Base-by-base conservation (phyloP, 2,797 vertebrate species). In the Scarus forsteni region DNA sequence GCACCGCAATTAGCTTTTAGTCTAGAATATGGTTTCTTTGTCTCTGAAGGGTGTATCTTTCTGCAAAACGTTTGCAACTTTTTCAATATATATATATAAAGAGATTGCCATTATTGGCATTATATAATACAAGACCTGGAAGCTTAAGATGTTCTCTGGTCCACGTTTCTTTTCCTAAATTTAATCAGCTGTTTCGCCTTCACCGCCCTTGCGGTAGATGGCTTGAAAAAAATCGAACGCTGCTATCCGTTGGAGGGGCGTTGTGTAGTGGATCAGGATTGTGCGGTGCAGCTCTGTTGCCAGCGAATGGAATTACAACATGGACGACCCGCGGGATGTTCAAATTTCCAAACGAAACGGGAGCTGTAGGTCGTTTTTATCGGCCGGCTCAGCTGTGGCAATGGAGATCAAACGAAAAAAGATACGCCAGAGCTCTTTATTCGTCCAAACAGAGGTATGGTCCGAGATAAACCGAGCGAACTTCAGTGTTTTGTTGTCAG, bases 341-440 rank as follows among this genome's bases (percentile, higher is more conserved):
- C 95, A 92, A 95, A 94, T 68, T 54, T 88, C 89, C 27, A 86
- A 66, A 10, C 81, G 88, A 57, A 91, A 82, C 51, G 82, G 81
- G 0, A 70, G 77, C 68, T 64, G 14, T 13, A 66, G 80, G 27
- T 75, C 89, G 12, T 40, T 87, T 0, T 61, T 92, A 6, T 91
- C 92, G 12, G 80, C 89, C 3, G 85, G 91, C 19, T 95, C 95
- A 2, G 90, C 94, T 0, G 82, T 94, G 60, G 92, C 89, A 0
- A 95, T 95, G 94, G 95, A 95, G 80, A 90, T 94, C 9, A 95
- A 95, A 72, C 85, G 94, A 53, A 93, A 94, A 86, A 95, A 94
- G 81, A 94, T 94, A 70, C 83, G 87, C 56, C 81, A 95, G 73
- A 94, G 92, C 53, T 19, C 69, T 0, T 51, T 94, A 27, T 93